A percentile compares a stretch with the other conserved stretches of the same genome.
These are phyloP conservation scores for Sesia bembeciformis DNA, from an alignment of 2,888 invertebrate species.

Conservation along the genomic window DNA sequence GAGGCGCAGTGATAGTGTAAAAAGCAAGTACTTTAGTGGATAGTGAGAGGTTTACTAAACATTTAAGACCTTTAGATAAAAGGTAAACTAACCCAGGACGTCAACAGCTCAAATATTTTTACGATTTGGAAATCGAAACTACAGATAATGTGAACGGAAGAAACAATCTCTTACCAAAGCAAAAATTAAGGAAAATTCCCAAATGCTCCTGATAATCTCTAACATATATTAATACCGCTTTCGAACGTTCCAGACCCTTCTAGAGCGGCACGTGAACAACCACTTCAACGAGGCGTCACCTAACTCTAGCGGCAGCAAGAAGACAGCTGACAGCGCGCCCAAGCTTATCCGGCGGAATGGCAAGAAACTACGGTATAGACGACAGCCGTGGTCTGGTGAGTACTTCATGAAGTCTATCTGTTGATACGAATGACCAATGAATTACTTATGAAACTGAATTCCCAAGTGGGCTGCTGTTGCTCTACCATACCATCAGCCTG, in stretches of 20 bases:
- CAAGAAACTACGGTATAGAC: slow-evolving; percentile 88
- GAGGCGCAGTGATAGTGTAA: slow-evolving; percentile 6
- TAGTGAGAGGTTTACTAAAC: no score
- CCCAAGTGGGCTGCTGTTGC: no score
- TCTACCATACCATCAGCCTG: no score
- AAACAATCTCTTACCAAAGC: no score
- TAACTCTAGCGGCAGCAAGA: slow-evolving; percentile 76
- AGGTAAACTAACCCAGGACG: no score
- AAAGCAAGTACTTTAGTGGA: slow-evolving; percentile 6
- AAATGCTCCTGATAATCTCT: no score
- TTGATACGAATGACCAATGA: no score
- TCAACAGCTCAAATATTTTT: no score
- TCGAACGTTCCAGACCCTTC: slow-evolving; percentile 76
- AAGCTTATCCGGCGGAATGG: slow-evolving; percentile 90
- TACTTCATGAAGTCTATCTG: slow-evolving; percentile 4
- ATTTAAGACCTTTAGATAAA: no score
- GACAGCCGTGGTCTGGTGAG: slow-evolving; percentile 93
- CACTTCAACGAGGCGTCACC: slow-evolving; percentile 84
- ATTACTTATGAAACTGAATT: no score
- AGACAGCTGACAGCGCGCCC: slow-evolving; percentile 80
- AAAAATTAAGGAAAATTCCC: no score
- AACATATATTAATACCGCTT: not conserved
- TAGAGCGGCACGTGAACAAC: slow-evolving; percentile 94
- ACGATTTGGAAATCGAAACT: not conserved
- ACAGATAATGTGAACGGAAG: no score